Evolutionary conservation across 1,140 invertebrate species (phyloP).

Genomic region (Camponotus floridanus): DNA sequence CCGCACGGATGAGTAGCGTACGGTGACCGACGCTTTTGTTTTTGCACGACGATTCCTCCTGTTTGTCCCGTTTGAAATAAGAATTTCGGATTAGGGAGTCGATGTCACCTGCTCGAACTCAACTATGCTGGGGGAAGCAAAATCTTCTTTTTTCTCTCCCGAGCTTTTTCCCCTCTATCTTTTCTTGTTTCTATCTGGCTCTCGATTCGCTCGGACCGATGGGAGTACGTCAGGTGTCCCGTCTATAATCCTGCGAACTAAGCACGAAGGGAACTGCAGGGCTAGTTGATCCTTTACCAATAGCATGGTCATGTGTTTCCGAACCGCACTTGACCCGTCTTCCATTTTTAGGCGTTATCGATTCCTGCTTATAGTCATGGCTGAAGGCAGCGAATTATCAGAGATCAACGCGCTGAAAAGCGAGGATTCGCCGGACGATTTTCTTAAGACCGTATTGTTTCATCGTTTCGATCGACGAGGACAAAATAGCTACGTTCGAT

Average conservation of each 20-base stretch:
- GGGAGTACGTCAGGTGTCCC: slow-evolving; percentile 59
- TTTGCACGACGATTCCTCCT: slow-evolving; percentile 40
- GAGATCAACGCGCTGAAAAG: neutral
- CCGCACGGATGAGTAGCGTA: slow-evolving; percentile 41
- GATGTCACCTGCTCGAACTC: slow-evolving; percentile 45
- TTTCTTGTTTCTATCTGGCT: slow-evolving; percentile 34
- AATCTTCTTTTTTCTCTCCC: slow-evolving; percentile 21
- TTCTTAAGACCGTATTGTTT: neutral
- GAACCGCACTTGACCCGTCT: slow-evolving; percentile 39
- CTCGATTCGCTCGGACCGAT: slow-evolving; percentile 42
- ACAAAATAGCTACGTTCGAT: neutral
- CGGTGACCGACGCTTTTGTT: slow-evolving; percentile 31
- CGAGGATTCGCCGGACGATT: neutral
- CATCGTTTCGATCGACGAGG: neutral
- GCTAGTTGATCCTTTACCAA: slow-evolving; percentile 21
- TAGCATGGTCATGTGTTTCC: slow-evolving; percentile 22
- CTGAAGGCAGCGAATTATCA: neutral
- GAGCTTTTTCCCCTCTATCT: neutral
- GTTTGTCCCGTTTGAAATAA: slow-evolving; percentile 59
- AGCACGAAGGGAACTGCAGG: slow-evolving; percentile 49
- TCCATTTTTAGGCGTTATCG: slow-evolving; percentile 20
- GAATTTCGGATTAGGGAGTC: slow-evolving; percentile 52
- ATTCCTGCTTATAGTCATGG: slow-evolving; percentile 19
- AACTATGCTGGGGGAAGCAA: slow-evolving; percentile 10
- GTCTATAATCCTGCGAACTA: slow-evolving; percentile 53